These are phyloP conservation scores for Dioctria linearis DNA, from an alignment of 2,888 invertebrate species.

Conservation along the genomic window DNA sequence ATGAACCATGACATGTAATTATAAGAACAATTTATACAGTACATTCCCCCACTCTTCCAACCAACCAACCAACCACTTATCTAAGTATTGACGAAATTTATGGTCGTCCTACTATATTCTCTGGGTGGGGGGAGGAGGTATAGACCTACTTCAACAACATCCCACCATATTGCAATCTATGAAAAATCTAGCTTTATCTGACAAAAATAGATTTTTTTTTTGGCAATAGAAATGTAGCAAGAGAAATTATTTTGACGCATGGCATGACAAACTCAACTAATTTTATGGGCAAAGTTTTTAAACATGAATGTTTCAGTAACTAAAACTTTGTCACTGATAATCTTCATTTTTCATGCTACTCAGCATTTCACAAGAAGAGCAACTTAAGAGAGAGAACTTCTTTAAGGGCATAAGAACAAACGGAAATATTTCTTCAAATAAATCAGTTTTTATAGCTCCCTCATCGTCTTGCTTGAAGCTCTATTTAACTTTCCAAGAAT, in stretches of 20 bases:
- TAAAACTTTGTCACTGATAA: constrained; percentile 43
- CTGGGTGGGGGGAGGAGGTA: background rate
- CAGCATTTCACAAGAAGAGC: background rate
- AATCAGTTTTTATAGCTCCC: constrained; percentile 43
- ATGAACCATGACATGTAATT: constrained; percentile 51
- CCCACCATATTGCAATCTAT: background rate
- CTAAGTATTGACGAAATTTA: constrained; percentile 26
- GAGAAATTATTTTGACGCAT: constrained; percentile 44
- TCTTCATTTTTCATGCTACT: constrained; percentile 34
- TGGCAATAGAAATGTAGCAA: constrained; percentile 40
- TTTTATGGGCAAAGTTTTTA: constrained; percentile 48
- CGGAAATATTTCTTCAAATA: constrained; percentile 21
- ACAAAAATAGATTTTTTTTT: constrained; percentile 43
- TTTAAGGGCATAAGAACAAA: background rate
- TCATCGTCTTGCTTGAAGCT: constrained; percentile 9
- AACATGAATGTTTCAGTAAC: constrained; percentile 46
- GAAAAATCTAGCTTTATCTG: background rate
- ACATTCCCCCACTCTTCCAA: constrained; percentile 25
- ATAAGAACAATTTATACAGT: constrained; percentile 51
- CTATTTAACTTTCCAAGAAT: constrained; percentile 30
- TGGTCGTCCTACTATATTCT: background rate
- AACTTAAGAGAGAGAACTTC: background rate
- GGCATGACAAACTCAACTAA: constrained; percentile 39
- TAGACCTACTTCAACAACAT: background rate
- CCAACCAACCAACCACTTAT: constrained; percentile 25